Conservation (phyloP, 2,888 invertebrate genomes). For the Polylopha cassiicola region DNA sequence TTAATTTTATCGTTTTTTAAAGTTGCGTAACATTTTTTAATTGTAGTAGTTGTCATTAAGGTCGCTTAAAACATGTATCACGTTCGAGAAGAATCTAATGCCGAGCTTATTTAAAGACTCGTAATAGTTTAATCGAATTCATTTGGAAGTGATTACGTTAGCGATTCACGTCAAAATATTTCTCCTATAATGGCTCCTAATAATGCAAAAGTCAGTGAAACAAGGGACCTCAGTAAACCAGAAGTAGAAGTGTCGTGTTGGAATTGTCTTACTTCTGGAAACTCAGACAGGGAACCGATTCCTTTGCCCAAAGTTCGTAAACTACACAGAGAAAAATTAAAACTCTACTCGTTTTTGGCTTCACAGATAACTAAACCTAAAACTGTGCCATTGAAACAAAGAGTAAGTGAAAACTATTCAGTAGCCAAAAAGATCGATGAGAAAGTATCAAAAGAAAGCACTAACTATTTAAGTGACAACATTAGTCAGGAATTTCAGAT, state of each 20-base stretch:
- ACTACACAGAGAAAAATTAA: constrained; percentile 50
- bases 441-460: constrained; percentile 36
- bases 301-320: constrained; percentile 48
- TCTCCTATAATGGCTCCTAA: constrained; percentile 7
- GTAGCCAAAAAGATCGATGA: constrained; percentile 54
- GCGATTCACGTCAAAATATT: no score
- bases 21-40: constrained; percentile 16
- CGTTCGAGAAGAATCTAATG: constrained; percentile 26
- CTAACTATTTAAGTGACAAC: constrained; percentile 2
- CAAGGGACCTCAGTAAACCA: constrained; percentile 32
- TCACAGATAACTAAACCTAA: constrained; percentile 57
- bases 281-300: constrained; percentile 36
- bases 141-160: constrained; percentile 12
- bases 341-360: constrained; percentile 55
- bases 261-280: constrained; percentile 55
- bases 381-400: constrained; percentile 56
- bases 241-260: constrained; percentile 52
- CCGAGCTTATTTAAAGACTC: constrained; percentile 47
- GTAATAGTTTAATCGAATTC: neutral
- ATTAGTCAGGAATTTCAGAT: constrained; percentile 20
- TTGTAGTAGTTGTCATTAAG: constrained; percentile 32
- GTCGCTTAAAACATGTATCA: constrained; percentile 55
- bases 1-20: constrained; percentile 5
- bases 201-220: constrained; percentile 23
- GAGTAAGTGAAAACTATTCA: constrained; percentile 53